Evolutionary conservation across 2,113 vertebrate genomes (phyloP).

Genomic region (Diglossa brunneiventris): DNA sequence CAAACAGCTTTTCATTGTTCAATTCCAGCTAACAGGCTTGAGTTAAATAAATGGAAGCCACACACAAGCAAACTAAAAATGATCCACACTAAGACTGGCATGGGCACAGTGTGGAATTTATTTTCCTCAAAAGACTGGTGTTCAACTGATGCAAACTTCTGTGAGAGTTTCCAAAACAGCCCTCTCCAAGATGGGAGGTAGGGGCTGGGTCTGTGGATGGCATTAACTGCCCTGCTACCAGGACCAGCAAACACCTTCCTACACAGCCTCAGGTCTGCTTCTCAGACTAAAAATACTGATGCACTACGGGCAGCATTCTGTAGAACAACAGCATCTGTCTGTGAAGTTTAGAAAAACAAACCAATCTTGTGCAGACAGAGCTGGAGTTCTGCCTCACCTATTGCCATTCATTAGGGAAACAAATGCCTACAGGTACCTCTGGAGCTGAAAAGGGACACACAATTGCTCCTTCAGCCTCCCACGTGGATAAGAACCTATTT

Average conservation of each 20-base stretch:
- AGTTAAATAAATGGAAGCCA: neutral
- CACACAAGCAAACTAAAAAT: neutral
- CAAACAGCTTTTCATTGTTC: neutral
- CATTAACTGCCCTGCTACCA: neutral
- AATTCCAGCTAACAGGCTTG: neutral
- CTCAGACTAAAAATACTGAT: neutral
- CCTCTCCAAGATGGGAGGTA: neutral
- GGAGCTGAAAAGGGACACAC: neutral
- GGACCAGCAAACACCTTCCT: neutral
- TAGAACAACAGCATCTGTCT: neutral
- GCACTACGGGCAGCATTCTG: neutral
- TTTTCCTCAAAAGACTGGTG: neutral
- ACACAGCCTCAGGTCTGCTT: neutral
- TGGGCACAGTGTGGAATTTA: neutral
- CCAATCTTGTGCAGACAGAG: neutral
- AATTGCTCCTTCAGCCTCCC: neutral
- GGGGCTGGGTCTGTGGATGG: neutral
- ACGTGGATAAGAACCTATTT: neutral
- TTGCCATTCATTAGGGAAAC: neutral
- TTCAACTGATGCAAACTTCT: neutral
- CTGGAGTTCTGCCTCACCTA: neutral
- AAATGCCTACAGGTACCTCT: neutral
- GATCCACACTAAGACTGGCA: neutral
- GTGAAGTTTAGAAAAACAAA: neutral
- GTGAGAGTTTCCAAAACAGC: neutral